Percentiles rank a stretch among this genome's conserved stretches.
These are phyloP conservation scores for Perccottus glenii DNA, from an alignment of 2,113 vertebrate genomes.

Conservation along the genomic window DNA sequence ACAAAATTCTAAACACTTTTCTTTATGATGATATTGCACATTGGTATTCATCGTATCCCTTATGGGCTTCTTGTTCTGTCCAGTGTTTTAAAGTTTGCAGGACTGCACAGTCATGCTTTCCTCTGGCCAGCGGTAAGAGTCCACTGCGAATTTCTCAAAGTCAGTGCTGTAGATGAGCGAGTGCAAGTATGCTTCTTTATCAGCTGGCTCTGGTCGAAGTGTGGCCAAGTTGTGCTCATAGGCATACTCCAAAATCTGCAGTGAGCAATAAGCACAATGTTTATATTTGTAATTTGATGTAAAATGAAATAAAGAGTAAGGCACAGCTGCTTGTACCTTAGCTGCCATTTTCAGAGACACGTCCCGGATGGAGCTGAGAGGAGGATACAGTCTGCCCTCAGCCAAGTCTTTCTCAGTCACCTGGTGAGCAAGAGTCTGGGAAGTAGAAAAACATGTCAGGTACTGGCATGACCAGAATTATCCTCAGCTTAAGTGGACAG, in stretches of 20 bases:
- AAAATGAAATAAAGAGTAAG: not conserved
- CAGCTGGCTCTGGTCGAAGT: conserved; percentile 85
- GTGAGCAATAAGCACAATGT: conserved; percentile 9
- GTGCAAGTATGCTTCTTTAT: conserved; percentile 86
- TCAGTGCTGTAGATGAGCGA: conserved; percentile 86
- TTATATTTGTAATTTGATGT: not conserved
- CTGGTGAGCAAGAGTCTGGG: conserved; percentile 87
- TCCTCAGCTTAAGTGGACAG: too few species aligned
- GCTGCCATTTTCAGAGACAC: conserved; percentile 91
- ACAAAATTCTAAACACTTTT: not conserved
- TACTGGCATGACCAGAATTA: not conserved
- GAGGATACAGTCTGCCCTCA: conserved; percentile 93
- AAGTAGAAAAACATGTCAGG: conserved; percentile 4
- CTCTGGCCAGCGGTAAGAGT: conserved; percentile 90
- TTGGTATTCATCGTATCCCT: conserved; percentile 22
- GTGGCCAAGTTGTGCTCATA: conserved; percentile 87
- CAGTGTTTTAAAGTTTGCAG: conserved; percentile 78
- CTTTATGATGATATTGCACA: conserved; percentile 25
- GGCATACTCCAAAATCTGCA: conserved; percentile 88
- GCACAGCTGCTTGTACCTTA: conserved; percentile 77
- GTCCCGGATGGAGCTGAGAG: conserved; percentile 85
- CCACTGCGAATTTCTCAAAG: conserved; percentile 86
- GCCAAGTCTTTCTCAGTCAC: conserved; percentile 88
- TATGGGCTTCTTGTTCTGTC: conserved; percentile 4
- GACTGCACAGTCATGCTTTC: conserved; percentile 86